Conservation (phyloP, 2,888 invertebrate species). For the Gnatocerus cornutus region DNA sequence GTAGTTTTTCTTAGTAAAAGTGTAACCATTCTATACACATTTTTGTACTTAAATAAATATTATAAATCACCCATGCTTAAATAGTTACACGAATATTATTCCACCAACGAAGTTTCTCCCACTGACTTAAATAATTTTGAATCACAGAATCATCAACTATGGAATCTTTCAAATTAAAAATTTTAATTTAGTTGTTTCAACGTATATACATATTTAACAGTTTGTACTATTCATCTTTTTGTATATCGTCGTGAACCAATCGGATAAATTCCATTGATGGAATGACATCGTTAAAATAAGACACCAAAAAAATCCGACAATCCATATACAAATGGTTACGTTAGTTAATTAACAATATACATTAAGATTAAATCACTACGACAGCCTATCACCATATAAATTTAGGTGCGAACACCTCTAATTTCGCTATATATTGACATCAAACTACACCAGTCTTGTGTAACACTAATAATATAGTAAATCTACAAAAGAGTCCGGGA, state of each 20-base stretch:
- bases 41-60: conserved; percentile 62
- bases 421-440: conserved; percentile 68
- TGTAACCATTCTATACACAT: conserved; percentile 54
- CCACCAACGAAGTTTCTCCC: conserved; percentile 13
- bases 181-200: conserved; percentile 24
- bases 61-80: conserved; percentile 57
- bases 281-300: conserved; percentile 35
- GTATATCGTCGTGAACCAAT: conserved; percentile 32
- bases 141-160: conserved; percentile 34
- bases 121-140: conserved; percentile 32
- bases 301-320: conserved; percentile 60
- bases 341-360: conserved; percentile 61
- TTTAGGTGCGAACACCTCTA: conserved; percentile 65
- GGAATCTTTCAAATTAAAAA: conserved; percentile 21
- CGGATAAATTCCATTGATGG: neutral
- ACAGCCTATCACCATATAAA: conserved; percentile 69
- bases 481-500: conserved; percentile 51
- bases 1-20: conserved; percentile 53
- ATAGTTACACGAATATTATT: conserved; percentile 12
- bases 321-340: conserved; percentile 61
- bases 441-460: conserved; percentile 71
- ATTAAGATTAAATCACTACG: conserved; percentile 63
- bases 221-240: conserved; percentile 49
- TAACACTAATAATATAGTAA: conserved; percentile 67
- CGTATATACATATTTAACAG: conserved; percentile 36